These are phyloP conservation scores for Zosterops hypoxanthus DNA, from an alignment of 2,113 vertebrate genomes.

Conservation along the genomic window DNA sequence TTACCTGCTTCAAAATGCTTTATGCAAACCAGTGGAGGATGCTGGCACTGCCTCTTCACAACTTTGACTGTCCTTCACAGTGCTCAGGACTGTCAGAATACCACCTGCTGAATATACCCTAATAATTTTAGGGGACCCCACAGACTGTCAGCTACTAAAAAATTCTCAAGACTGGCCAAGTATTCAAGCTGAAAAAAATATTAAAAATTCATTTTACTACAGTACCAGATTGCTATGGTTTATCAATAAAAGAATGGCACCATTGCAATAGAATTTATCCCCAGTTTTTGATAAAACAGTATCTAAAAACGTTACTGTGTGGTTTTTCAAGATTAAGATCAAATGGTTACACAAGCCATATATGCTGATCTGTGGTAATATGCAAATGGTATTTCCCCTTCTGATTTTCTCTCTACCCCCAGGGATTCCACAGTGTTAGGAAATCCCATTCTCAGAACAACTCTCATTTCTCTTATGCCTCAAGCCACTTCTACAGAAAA, in stretches of 20 bases:
- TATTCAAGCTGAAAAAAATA: background rate
- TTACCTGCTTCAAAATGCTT: rapidly evolving
- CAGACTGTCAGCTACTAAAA: background rate
- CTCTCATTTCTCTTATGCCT: background rate
- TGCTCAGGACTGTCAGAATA: rapidly evolving
- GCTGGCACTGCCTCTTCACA: background rate
- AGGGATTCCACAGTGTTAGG: background rate
- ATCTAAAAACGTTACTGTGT: background rate
- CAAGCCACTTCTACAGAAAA: background rate
- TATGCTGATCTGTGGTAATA: background rate
- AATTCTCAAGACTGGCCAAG: background rate
- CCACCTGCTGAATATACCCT: background rate
- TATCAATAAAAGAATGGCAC: background rate
- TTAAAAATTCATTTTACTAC: background rate
- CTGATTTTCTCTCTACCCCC: background rate
- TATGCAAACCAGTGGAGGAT: background rate
- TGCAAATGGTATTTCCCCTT: background rate
- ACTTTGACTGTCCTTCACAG: rapidly evolving
- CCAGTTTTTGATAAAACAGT: background rate
- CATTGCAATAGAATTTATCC: background rate
- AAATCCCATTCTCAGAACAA: background rate
- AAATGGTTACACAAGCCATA: background rate
- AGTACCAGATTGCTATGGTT: background rate
- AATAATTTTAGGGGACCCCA: background rate
- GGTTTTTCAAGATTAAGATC: background rate